phyloP scores from a whole-genome alignment of 2,113 vertebrate genomes.

The Channa argus region DNA sequence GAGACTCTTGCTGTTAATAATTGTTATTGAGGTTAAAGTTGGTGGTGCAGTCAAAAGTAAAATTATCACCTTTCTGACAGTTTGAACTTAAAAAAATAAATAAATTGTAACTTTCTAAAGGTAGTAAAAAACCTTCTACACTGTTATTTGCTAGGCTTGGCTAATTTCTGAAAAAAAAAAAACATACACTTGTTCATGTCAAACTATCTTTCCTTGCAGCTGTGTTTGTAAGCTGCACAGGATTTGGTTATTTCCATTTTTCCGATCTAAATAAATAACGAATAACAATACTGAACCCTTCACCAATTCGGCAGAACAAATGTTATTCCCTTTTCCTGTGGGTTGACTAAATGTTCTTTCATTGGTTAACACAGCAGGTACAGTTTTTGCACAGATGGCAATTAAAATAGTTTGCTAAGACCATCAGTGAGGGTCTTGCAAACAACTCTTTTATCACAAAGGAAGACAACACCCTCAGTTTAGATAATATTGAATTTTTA shows the following conservation, averaged over 20 bases:
- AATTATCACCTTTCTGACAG: no score
- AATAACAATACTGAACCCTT: slow-evolving; percentile 10
- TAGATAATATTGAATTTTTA: slow-evolving; percentile 32
- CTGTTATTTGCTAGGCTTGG: not conserved
- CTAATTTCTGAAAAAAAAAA: not conserved
- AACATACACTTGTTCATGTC: not conserved
- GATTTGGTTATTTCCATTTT: slow-evolving; percentile 13
- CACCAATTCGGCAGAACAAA: slow-evolving; percentile 29
- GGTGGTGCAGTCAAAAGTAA: no score
- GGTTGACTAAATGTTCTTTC: slow-evolving; percentile 35
- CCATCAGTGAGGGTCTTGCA: slow-evolving; percentile 39
- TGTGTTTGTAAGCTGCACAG: not conserved
- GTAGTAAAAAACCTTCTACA: no score
- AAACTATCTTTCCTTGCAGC: not conserved
- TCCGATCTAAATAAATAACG: not conserved
- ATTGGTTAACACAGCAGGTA: slow-evolving; percentile 43
- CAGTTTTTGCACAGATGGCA: slow-evolving; percentile 74
- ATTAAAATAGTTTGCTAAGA: slow-evolving; percentile 67
- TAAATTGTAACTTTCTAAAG: no score
- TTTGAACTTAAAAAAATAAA: no score
- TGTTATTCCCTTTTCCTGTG: slow-evolving; percentile 18
- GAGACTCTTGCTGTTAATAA: no score
- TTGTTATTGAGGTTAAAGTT: no score
- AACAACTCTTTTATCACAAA: slow-evolving; percentile 69
- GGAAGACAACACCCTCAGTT: slow-evolving; percentile 50